Evolutionary conservation across 2,797 vertebrate genomes (phyloP), one percentile per base, ranked within the genome.

Genomic region (Rhynchotus rufescens): DNA sequence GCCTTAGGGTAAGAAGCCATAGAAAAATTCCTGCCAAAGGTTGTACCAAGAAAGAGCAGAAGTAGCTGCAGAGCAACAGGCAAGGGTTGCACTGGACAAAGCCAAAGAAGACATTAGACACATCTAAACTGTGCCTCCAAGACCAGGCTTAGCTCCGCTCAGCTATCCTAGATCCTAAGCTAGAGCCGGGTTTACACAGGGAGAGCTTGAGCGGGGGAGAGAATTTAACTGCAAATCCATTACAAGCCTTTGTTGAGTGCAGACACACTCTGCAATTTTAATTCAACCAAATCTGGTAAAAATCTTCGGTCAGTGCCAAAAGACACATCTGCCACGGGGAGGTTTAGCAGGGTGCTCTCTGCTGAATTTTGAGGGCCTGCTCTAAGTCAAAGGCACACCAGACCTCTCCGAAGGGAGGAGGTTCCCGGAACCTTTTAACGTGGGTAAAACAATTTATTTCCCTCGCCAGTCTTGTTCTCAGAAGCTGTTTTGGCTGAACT

Each of bases 101-200:
- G 30, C 10, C 21, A 36, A 64, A 15, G 21, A 12, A 69, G 21
- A 21, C 17, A 4, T 69, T n/a, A 10, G 36, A n/a, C 5, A 56
- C 52, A 34, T 19, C 69, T 26, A 38, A 60, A 22, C 34, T 21
- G 9, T 23, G 22, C 25, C 40, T 76, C 65, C 32, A 30, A 16
- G 52, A 56, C 28, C 52, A 56, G 26, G 51, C 8, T 8, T 28
- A 52, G 28, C 28, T 54, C 52, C 6, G 28, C 52, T 17, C 28
- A 19, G 52, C 52, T n/a, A 19, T 30, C 28, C 9, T 10, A n/a
- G 52, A 12, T n/a, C 38, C 11, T 42, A 20, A 22, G 13, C 23
- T 0, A 1, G 56, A 78, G 56, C 25, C 30, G 38, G 1, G 12
- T 42, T 20, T 6, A 12, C 10, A 34, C 0, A 2, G 47, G 61